Percentiles rank a stretch among this genome's conserved stretches.
Evolutionary conservation across 2,797 vertebrate genomes (phyloP).

Genomic region (Tragelaphus oryx): DNA sequence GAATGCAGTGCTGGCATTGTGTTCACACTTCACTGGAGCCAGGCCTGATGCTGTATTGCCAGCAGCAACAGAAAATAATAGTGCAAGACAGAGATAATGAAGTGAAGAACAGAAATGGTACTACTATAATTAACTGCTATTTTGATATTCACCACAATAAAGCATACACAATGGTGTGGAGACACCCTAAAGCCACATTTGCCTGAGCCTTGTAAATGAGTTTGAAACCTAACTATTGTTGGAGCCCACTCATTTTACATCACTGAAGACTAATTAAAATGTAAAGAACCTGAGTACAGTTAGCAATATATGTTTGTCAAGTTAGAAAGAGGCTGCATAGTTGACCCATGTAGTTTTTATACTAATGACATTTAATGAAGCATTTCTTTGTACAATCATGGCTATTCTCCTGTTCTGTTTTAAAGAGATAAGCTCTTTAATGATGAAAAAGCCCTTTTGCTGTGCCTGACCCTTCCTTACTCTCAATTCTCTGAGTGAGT

Average conservation of each 20-base stretch:
- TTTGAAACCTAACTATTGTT: slow-evolving; percentile 21
- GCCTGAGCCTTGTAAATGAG: not conserved
- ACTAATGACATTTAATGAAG: not conserved
- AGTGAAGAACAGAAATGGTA: slow-evolving; percentile 67
- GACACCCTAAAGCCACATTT: slow-evolving; percentile 37
- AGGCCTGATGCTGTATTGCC: slow-evolving; percentile 73
- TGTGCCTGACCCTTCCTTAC: not conserved
- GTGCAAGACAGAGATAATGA: slow-evolving; percentile 74
- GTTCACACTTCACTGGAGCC: slow-evolving; percentile 71
- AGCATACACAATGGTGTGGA: slow-evolving; percentile 22
- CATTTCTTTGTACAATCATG: slow-evolving; percentile 16
- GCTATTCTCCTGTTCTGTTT: slow-evolving; percentile 10
- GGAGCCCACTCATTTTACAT: slow-evolving; percentile 23
- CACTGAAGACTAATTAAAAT: slow-evolving; percentile 52
- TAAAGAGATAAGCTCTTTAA: not conserved
- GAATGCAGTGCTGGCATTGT: slow-evolving; percentile 67
- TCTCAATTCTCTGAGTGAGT: not conserved
- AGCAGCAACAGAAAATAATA: slow-evolving; percentile 68
- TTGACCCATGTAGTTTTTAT: not conserved
- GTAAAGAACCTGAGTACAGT: not conserved
- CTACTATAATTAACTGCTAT: slow-evolving; percentile 73
- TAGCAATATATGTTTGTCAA: not conserved
- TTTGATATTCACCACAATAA: slow-evolving; percentile 46
- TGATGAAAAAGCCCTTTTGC: not conserved
- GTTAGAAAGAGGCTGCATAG: not conserved